Conservation (phyloP, 2,888 invertebrate species). For the Arge pagana region DNA sequence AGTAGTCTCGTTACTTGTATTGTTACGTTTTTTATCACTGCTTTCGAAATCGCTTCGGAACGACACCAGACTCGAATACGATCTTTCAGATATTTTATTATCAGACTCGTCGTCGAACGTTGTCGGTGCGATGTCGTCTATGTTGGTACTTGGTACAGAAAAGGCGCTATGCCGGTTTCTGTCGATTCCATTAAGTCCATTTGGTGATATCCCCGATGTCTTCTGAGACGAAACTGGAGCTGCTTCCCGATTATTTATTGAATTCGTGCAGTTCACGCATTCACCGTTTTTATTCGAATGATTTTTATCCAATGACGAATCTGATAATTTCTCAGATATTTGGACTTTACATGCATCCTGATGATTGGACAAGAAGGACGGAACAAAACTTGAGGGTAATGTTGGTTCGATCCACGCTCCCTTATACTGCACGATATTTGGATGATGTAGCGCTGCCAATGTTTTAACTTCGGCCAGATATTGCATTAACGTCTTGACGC, state of each 20-base stretch:
- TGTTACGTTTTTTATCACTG: background rate
- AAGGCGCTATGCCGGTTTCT: too few species aligned
- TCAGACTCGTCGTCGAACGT: constrained; percentile 2
- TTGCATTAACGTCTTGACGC: constrained; percentile 67
- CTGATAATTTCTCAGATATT: constrained; percentile 13
- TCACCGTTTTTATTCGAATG: constrained; percentile 30
- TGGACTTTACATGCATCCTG: background rate
- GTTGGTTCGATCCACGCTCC: constrained; percentile 79
- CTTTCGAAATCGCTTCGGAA: constrained; percentile 40
- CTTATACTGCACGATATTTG: constrained; percentile 82
- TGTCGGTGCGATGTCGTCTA: constrained; percentile 5
- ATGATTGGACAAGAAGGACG: constrained; percentile 15
- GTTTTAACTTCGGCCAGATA: constrained; percentile 80
- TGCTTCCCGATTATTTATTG: background rate
- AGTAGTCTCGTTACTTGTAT: constrained; percentile 9
- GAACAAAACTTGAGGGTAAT: constrained; percentile 26
- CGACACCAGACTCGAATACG: constrained; percentile 41
- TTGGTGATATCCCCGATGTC: too few species aligned
- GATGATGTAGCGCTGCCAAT: constrained; percentile 76
- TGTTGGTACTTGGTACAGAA: too few species aligned
- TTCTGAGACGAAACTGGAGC: too few species aligned
- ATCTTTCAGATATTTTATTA: constrained; percentile 26
- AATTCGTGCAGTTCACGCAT: constrained; percentile 31
- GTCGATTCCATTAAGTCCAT: too few species aligned
- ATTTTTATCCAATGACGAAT: too few species aligned